A percentile compares a stretch with the other conserved stretches of the same genome.
These are phyloP conservation scores for Capitulum mitella DNA, from an alignment of 2,888 invertebrate genomes.

Conservation along the genomic window DNA sequence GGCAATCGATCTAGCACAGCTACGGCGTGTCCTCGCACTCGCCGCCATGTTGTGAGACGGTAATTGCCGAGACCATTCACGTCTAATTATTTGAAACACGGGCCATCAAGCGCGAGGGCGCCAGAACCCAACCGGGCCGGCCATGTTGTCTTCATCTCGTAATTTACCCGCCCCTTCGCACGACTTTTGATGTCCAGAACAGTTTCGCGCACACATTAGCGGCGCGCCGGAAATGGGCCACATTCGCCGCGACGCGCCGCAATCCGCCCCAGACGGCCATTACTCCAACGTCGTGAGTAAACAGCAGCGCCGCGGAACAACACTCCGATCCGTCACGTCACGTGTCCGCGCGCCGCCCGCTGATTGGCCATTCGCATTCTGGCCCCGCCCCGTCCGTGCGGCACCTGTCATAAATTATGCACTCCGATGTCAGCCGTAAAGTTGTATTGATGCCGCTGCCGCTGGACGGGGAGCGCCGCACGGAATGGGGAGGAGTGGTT, in stretches of 20 bases:
- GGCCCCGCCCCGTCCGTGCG: constrained; percentile 18
- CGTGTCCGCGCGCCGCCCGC: not conserved
- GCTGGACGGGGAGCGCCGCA: not conserved
- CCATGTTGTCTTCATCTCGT: not conserved
- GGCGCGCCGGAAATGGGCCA: constrained; percentile 2
- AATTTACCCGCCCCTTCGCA: not conserved
- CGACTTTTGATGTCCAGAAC: not conserved
- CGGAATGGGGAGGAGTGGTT: too few relatives aligned
- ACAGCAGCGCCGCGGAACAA: constrained; percentile 2
- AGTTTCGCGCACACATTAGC: not conserved
- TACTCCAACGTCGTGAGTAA: not conserved
- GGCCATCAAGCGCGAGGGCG: too few relatives aligned
- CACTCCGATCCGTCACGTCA: constrained; percentile 14
- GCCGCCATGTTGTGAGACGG: too few relatives aligned
- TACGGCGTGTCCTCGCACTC: too few relatives aligned
- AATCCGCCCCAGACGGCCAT: not conserved
- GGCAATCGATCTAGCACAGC: too few relatives aligned
- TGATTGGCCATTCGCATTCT: not conserved
- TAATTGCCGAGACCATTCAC: too few relatives aligned
- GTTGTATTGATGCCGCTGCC: constrained; percentile 3
- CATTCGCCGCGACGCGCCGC: not conserved
- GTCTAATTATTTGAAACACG: too few relatives aligned
- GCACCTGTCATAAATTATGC: constrained; percentile 25
- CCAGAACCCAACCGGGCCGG: not conserved
- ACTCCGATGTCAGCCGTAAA: constrained; percentile 14